Conservation (phyloP, 2,797 vertebrate species). For the Ctenopoma kingsleyae region DNA sequence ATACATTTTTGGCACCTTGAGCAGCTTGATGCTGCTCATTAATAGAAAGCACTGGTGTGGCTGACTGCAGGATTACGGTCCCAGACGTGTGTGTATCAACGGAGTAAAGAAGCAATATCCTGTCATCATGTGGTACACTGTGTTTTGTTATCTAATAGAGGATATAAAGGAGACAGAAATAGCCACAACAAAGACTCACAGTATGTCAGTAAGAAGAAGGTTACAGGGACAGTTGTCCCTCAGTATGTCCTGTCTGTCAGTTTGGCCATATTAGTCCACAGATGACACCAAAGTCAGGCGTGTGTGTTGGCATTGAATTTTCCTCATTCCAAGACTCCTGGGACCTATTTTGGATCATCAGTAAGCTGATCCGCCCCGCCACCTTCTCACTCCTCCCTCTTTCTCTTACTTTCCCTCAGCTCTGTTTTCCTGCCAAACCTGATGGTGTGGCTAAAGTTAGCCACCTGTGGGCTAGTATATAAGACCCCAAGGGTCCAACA, state of each 20-base stretch:
- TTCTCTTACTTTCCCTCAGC: conserved; percentile 78
- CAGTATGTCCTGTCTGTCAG: conserved; percentile 30
- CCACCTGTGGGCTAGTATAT: conserved; percentile 85
- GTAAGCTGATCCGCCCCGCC: conserved; percentile 71
- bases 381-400: conserved; percentile 77
- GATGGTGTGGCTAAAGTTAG: conserved; percentile 92
- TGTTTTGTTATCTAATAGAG: conserved; percentile 21
- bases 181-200: conserved; percentile 44
- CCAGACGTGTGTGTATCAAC: not conserved
- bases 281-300: conserved; percentile 73
- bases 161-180: conserved; percentile 36
- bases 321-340: conserved; percentile 85
- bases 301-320: conserved; percentile 83
- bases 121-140: not conserved
- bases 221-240: conserved; percentile 17
- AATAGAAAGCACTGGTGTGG: conserved; percentile 26
- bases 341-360: conserved; percentile 81
- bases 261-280: conserved; percentile 84
- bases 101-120: conserved; percentile 2
- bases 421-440: conserved; percentile 88
- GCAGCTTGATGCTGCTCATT: conserved; percentile 28
- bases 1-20: conserved; percentile 24
- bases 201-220: conserved; percentile 22
- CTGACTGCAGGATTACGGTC: conserved; percentile 8
- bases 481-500: conserved; percentile 80